A percentile compares a stretch with the other conserved stretches of the same genome.
Conservation (phyloP, 2,113 vertebrate genomes). For the Centropus bengalensis region DNA sequence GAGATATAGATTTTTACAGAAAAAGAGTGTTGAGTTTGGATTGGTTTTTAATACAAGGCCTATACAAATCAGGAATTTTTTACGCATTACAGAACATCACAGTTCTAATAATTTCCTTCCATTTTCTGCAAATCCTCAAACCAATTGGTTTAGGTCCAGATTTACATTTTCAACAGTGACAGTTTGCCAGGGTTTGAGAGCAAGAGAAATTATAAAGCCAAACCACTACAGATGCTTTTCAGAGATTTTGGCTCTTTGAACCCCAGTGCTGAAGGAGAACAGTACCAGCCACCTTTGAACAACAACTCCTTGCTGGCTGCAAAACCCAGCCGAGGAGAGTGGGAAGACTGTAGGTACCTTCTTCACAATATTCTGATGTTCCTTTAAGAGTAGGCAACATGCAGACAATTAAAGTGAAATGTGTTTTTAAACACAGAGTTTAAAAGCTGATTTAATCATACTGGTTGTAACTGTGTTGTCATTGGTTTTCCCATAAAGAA, state of each 20-base stretch:
- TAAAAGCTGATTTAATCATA: neutral
- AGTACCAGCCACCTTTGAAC: neutral
- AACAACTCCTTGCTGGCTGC: neutral
- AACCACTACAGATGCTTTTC: neutral
- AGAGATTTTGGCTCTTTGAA: neutral
- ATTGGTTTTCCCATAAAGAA: neutral
- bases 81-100: neutral
- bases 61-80: neutral
- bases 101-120: neutral
- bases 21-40: neutral
- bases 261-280: neutral
- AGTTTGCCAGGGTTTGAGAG: neutral
- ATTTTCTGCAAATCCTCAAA: neutral
- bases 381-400: neutral
- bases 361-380: neutral
- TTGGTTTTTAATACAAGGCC: neutral
- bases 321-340: neutral
- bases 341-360: rapidly evolving
- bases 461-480: neutral
- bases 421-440: neutral
- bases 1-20: neutral
- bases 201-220: neutral
- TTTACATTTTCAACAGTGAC: neutral
- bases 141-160: neutral
- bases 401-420: neutral